Conservation (phyloP, 1,140 invertebrate species). For the Drosophila cardini region DNA sequence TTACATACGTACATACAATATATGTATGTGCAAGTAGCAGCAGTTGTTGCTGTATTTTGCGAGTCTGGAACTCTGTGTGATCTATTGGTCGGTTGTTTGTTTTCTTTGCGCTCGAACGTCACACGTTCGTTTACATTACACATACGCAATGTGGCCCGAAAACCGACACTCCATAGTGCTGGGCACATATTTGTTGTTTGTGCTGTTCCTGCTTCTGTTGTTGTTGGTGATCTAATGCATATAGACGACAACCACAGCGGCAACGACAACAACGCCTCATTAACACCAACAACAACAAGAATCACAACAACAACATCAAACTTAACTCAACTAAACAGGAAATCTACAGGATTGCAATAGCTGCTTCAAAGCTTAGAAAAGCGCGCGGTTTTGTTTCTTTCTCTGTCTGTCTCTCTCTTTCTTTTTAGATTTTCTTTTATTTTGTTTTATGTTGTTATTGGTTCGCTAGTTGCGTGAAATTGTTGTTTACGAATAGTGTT, state of each 20-base stretch:
- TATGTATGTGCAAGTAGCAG: background rate
- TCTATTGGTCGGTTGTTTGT: constrained; percentile 55
- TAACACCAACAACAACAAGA: constrained; percentile 41
- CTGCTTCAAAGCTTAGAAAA: constrained; percentile 31
- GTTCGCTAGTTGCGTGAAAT: constrained; percentile 52
- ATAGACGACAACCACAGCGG: constrained; percentile 8
- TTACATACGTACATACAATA: background rate
- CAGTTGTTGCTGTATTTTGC: constrained; percentile 30
- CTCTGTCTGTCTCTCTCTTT: no score
- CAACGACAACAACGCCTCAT: constrained; percentile 53
- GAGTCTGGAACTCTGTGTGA: constrained; percentile 18
- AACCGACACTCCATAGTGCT: constrained; percentile 41
- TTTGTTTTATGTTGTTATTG: constrained; percentile 25
- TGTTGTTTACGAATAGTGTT: constrained; percentile 54
- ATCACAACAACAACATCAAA: constrained; percentile 29
- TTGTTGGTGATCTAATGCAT: constrained; percentile 33
- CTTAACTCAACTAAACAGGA: constrained; percentile 66
- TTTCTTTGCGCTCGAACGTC: constrained; percentile 55
- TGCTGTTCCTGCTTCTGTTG: constrained; percentile 22
- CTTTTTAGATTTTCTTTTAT: background rate
- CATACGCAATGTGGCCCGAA: constrained; percentile 65
- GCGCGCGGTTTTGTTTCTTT: constrained; percentile 54
- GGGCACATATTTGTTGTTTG: constrained; percentile 48
- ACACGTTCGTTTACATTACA: constrained; percentile 63
- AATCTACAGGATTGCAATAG: constrained; percentile 60